These are phyloP conservation scores for Grallaria varia DNA, from an alignment of 2,113 vertebrate species.

Conservation along the genomic window DNA sequence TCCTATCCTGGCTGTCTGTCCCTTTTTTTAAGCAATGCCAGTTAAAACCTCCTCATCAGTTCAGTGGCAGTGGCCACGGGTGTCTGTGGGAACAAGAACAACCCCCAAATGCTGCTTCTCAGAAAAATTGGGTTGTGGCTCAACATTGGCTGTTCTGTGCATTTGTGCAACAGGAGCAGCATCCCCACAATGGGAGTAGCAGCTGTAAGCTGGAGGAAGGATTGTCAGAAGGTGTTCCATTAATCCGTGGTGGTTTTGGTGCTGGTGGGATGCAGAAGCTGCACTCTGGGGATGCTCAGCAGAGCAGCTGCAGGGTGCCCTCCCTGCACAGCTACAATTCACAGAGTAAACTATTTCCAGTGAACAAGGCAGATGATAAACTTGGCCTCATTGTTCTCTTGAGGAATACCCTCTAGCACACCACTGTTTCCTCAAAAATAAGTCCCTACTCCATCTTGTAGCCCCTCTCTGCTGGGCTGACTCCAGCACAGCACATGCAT, in stretches of 20 bases:
- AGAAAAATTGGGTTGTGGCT: neutral
- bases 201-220: neutral
- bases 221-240: neutral
- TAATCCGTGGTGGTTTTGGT: rapidly evolving
- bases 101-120: neutral
- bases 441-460: neutral
- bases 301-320: neutral
- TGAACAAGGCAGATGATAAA: rapidly evolving
- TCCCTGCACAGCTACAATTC: neutral
- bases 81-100: neutral
- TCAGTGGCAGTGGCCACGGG: neutral
- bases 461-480: neutral
- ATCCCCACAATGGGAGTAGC: neutral
- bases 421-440: neutral
- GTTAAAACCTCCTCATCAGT: neutral
- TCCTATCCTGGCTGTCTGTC: neutral
- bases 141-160: neutral
- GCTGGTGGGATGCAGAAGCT: neutral
- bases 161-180: neutral
- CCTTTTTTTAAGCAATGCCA: neutral
- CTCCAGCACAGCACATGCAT: neutral
- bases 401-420: neutral
- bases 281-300: neutral
- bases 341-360: neutral
- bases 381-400: neutral